phyloP scores from a whole-genome alignment of 2,888 invertebrate genomes.

The Sphaerophoria rueppellii region DNA sequence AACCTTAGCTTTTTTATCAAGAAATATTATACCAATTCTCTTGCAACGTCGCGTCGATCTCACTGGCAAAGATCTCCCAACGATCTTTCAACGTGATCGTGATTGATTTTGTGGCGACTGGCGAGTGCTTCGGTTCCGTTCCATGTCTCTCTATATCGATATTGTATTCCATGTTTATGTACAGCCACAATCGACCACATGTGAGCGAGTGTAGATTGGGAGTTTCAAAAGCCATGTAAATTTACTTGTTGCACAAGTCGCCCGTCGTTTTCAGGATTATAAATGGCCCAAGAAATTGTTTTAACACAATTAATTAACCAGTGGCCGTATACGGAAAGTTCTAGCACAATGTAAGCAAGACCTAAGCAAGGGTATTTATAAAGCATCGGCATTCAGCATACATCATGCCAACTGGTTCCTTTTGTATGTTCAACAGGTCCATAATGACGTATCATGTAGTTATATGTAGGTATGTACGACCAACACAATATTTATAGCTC shows the following conservation, averaged over 20 bases:
- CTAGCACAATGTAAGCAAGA: neutral
- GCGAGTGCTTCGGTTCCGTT: slow-evolving; percentile 54
- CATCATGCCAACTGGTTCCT: slow-evolving; percentile 53
- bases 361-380: neutral
- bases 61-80: slow-evolving; percentile 56
- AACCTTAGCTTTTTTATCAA: slow-evolving; percentile 20
- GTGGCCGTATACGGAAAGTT: slow-evolving; percentile 45
- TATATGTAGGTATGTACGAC: slow-evolving; percentile 2
- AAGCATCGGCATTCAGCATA: slow-evolving; percentile 14
- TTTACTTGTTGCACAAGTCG: slow-evolving; percentile 68
- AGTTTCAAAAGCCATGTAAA: slow-evolving; percentile 62
- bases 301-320: slow-evolving; percentile 73
- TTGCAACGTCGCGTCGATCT: slow-evolving; percentile 53
- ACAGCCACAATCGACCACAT: neutral
- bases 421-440: slow-evolving; percentile 28
- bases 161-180: neutral
- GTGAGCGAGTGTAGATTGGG: slow-evolving; percentile 14
- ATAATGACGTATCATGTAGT: slow-evolving; percentile 47
- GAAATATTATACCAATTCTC: slow-evolving; percentile 16
- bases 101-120: slow-evolving; percentile 69
- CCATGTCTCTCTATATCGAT: neutral
- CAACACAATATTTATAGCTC: slow-evolving; percentile 2
- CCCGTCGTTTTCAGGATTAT: slow-evolving; percentile 53
- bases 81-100: slow-evolving; percentile 65
- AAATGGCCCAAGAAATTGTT: slow-evolving; percentile 68